A percentile compares a stretch with the other conserved stretches of the same genome.
Evolutionary conservation across 2,113 vertebrate genomes (phyloP).

Genomic region (Illadopsis cleaveri): DNA sequence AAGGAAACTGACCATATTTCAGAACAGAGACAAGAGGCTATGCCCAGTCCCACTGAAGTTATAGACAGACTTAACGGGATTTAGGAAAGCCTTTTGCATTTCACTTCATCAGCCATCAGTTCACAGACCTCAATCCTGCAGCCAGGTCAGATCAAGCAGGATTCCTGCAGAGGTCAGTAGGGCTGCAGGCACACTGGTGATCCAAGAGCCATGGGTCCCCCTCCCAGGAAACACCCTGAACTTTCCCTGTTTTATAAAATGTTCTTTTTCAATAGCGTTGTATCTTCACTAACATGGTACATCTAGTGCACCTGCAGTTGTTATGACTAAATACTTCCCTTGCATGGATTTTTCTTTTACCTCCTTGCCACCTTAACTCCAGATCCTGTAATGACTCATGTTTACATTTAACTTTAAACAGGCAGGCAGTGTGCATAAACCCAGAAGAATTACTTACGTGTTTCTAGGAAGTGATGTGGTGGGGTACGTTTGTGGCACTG

Average conservation of each 20-base stretch:
- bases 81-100: neutral
- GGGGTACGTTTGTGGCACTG: neutral
- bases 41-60: neutral
- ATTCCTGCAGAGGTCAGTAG: neutral
- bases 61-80: neutral
- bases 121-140: neutral
- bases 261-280: neutral
- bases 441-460: neutral
- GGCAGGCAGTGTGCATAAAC: neutral
- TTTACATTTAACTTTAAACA: neutral
- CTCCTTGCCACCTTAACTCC: neutral
- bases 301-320: neutral
- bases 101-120: neutral
- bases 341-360: neutral
- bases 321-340: neutral
- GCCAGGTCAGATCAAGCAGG: neutral
- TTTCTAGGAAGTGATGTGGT: neutral
- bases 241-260: neutral
- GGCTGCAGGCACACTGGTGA: neutral
- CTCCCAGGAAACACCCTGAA: neutral
- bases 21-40: neutral
- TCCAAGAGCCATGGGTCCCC: neutral
- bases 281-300: neutral
- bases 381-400: constrained; percentile 20
- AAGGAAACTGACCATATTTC: neutral